These are phyloP conservation scores for Petrocephalus schoutedeni DNA, from an alignment of 2,797 vertebrate species.

Conservation along the genomic window DNA sequence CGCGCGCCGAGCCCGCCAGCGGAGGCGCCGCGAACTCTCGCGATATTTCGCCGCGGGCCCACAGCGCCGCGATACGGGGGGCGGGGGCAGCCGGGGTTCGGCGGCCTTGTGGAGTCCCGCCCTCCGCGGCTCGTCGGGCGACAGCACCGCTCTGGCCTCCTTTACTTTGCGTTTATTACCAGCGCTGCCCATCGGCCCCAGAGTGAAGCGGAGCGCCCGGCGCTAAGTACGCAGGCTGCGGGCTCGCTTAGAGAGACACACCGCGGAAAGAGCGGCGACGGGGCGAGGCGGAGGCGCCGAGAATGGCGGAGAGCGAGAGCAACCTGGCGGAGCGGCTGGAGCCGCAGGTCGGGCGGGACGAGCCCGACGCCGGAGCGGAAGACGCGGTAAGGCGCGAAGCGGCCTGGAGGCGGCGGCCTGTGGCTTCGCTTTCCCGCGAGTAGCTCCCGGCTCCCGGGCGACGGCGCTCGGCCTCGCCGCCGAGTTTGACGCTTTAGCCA, in stretches of 20 bases:
- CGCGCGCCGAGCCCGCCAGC: neutral
- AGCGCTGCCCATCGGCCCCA: neutral
- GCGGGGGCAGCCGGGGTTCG: neutral
- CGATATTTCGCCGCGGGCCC: neutral
- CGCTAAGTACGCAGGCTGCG: neutral
- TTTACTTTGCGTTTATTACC: neutral
- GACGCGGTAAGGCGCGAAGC: neutral
- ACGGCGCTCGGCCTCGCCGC: neutral
- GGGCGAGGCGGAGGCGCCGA: neutral
- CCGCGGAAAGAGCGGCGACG: neutral
- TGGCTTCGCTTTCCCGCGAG: neutral
- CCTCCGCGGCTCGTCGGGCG: neutral
- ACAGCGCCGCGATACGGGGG: neutral
- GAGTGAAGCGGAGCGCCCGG: neutral
- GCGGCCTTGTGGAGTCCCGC: neutral
- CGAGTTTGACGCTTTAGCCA: slow-evolving; percentile 1
- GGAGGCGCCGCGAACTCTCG: neutral
- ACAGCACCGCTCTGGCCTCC: neutral
- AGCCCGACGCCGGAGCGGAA: slow-evolving; percentile 48
- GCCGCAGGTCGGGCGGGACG: slow-evolving; percentile 36
- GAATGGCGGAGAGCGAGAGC: slow-evolving; percentile 63
- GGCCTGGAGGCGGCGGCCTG: neutral
- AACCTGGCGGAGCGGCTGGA: slow-evolving; percentile 64
- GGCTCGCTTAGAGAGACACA: neutral
- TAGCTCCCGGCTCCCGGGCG: neutral